phyloP scores from a whole-genome alignment of 2,113 vertebrate genomes.

The Calidris pygmaea region DNA sequence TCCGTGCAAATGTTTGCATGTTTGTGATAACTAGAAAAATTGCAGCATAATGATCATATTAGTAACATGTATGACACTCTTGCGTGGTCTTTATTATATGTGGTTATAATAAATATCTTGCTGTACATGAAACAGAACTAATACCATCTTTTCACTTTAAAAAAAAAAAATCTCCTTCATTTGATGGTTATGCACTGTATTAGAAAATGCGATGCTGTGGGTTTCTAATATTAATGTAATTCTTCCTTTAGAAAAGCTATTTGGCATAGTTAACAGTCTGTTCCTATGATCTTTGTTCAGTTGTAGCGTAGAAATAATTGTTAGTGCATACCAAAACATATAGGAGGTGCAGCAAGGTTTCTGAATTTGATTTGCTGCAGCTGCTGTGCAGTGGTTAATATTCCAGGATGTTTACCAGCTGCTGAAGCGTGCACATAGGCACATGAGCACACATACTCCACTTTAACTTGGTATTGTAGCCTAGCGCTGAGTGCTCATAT shows the following conservation, averaged over 20 bases:
- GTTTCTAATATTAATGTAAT: background rate
- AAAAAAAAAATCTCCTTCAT: background rate
- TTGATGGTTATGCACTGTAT: background rate
- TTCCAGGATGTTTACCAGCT: conserved; percentile 11
- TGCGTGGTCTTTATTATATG: background rate
- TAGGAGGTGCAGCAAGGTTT: conserved; percentile 26
- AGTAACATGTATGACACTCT: background rate
- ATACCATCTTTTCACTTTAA: background rate
- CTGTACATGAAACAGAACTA: background rate
- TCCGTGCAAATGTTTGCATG: background rate
- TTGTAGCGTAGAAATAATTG: background rate
- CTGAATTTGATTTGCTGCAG: conserved; percentile 3
- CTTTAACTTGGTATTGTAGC: background rate
- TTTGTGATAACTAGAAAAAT: background rate
- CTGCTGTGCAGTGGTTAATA: conserved; percentile 34
- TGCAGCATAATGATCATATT: background rate
- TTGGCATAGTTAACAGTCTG: background rate
- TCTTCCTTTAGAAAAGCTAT: background rate
- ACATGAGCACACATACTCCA: fast-evolving
- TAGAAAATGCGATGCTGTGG: background rate
- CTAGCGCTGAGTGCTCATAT: background rate
- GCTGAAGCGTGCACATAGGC: background rate
- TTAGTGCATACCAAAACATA: background rate
- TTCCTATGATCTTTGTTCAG: background rate
- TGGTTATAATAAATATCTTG: background rate